A percentile compares a stretch with the other conserved stretches of the same genome.
Evolutionary conservation across 2,797 vertebrate species (phyloP).

Genomic region (Dendrocincla fuliginosa): DNA sequence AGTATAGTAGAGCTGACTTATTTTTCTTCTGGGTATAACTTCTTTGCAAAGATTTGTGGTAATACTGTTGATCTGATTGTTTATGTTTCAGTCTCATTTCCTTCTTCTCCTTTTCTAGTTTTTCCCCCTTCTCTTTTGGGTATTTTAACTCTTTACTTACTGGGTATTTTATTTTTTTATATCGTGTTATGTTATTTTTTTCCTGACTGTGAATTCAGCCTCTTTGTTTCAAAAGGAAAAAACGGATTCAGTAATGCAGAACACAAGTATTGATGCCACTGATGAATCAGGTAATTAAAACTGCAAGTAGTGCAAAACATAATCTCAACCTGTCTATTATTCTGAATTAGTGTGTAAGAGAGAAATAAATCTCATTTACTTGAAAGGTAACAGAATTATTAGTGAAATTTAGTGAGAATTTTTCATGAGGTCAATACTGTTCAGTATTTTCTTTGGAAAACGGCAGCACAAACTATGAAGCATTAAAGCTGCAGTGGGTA

Average conservation of each 20-base stretch:
- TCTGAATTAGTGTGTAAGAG: background rate
- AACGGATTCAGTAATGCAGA: background rate
- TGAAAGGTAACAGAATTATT: background rate
- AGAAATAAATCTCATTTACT: background rate
- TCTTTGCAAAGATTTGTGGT: background rate
- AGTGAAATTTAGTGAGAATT: background rate
- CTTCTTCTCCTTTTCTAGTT: background rate
- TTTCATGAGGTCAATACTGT: background rate
- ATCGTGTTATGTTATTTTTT: background rate
- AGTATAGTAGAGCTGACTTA: background rate
- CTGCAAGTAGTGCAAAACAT: background rate
- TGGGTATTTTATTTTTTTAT: background rate
- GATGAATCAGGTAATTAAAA: background rate
- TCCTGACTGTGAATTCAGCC: background rate
- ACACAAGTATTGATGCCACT: background rate
- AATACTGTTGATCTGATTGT: background rate
- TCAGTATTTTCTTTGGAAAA: background rate
- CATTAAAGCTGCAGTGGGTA: background rate
- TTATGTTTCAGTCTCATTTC: background rate
- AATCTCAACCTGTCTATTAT: background rate
- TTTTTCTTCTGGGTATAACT: background rate
- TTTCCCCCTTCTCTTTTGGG: rapidly evolving
- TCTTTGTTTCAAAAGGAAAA: background rate
- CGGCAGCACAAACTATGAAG: background rate
- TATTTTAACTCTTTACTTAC: background rate